These are phyloP conservation scores for Subacronicta megacephala DNA, from an alignment of 2,888 invertebrate genomes.

Conservation along the genomic window DNA sequence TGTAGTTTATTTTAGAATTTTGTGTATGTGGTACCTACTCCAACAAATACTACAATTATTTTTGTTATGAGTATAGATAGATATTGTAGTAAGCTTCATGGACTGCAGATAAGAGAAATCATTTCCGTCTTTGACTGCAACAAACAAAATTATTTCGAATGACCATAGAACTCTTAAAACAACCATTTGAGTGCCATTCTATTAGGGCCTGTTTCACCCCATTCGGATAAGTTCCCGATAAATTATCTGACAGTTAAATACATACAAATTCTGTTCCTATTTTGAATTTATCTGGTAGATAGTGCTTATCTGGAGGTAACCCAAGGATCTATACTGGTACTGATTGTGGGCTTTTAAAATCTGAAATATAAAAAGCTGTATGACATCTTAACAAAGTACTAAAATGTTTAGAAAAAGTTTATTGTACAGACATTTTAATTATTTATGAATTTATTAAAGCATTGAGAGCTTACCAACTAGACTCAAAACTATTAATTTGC, in stretches of 20 bases:
- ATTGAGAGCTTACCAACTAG: background rate
- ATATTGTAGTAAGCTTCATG: slow-evolving; percentile 48
- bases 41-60: slow-evolving; percentile 52
- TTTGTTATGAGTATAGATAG: slow-evolving; percentile 52
- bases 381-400: no score
- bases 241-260: no score
- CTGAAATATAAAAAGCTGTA: background rate
- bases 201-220: no score
- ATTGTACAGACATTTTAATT: no score
- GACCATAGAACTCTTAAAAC: background rate
- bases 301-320: no score
- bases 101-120: slow-evolving; percentile 20
- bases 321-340: no score
- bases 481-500: slow-evolving; percentile 7
- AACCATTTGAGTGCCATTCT: background rate
- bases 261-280: no score
- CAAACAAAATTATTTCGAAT: slow-evolving; percentile 2
- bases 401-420: no score
- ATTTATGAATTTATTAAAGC: no score
- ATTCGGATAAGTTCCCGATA: no score
- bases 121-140: slow-evolving; percentile 8
- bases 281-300: no score
- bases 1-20: slow-evolving; percentile 80
- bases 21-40: slow-evolving; percentile 60
- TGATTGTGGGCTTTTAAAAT: background rate